These are phyloP conservation scores for Melitaea athalia DNA, from an alignment of 2,888 invertebrate species.

Conservation along the genomic window DNA sequence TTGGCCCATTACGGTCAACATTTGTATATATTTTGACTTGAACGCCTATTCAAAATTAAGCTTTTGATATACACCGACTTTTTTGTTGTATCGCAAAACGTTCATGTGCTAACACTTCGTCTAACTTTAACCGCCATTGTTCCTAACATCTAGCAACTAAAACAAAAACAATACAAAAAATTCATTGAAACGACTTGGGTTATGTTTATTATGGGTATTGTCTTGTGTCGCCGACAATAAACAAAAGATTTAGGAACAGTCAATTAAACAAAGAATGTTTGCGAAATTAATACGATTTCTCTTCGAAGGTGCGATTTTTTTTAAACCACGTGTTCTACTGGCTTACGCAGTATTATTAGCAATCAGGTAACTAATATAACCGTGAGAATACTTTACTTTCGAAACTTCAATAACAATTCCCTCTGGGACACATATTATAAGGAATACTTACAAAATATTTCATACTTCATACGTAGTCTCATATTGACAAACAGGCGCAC, in stretches of 20 bases:
- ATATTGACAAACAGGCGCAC: no score
- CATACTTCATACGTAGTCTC: no score
- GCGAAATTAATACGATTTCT: no score
- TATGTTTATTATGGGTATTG: conserved; percentile 31
- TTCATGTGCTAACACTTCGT: conserved; percentile 62
- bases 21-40: conserved; percentile 81
- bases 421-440: no score
- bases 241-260: background rate
- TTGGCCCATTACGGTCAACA: conserved; percentile 68
- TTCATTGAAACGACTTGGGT: conserved; percentile 39
- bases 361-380: no score
- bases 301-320: no score
- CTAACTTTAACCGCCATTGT: conserved; percentile 26
- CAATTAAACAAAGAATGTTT: background rate
- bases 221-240: conserved; percentile 17
- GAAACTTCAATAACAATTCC: no score
- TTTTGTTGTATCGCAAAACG: conserved; percentile 59
- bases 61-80: conserved; percentile 65
- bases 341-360: no score
- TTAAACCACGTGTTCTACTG: no score
- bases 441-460: no score
- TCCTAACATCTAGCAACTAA: conserved; percentile 27
- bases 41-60: conserved; percentile 55
- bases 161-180: conserved; percentile 35
- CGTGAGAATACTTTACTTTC: no score